Evolutionary conservation across 2,113 vertebrate species (phyloP).

Genomic region (Todiramphus saurophagus): DNA sequence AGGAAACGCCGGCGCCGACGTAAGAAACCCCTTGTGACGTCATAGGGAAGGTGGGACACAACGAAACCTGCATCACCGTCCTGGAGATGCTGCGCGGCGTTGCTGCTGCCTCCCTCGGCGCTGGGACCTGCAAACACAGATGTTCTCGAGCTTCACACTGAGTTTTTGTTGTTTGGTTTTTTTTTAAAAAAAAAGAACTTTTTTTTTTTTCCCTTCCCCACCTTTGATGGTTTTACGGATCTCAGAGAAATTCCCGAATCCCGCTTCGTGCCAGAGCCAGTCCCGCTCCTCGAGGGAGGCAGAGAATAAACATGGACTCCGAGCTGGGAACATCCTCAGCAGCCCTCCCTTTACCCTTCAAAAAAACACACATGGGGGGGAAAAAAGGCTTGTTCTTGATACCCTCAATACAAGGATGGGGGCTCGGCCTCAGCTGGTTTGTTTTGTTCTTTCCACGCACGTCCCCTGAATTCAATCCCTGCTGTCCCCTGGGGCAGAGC

Average conservation of each 20-base stretch:
- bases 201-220: neutral
- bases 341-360: too few species aligned
- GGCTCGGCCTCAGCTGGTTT: fast-evolving
- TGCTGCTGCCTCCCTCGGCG: neutral
- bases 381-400: neutral
- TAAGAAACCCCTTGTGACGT: neutral
- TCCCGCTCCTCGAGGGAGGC: fast-evolving
- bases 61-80: fast-evolving
- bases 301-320: fast-evolving
- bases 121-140: neutral
- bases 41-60: fast-evolving
- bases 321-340: neutral
- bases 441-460: neutral
- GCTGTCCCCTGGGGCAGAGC: too few species aligned
- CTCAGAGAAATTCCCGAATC: neutral
- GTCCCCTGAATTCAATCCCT: neutral
- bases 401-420: fast-evolving
- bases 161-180: too few species aligned
- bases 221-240: neutral
- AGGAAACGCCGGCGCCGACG: neutral
- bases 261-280: fast-evolving
- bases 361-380: neutral
- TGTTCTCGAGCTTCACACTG: neutral
- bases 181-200: too few species aligned
- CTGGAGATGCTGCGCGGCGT: fast-evolving